Evolutionary conservation across 2,888 invertebrate species (phyloP).

Genomic region (Sussaba pulchella): DNA sequence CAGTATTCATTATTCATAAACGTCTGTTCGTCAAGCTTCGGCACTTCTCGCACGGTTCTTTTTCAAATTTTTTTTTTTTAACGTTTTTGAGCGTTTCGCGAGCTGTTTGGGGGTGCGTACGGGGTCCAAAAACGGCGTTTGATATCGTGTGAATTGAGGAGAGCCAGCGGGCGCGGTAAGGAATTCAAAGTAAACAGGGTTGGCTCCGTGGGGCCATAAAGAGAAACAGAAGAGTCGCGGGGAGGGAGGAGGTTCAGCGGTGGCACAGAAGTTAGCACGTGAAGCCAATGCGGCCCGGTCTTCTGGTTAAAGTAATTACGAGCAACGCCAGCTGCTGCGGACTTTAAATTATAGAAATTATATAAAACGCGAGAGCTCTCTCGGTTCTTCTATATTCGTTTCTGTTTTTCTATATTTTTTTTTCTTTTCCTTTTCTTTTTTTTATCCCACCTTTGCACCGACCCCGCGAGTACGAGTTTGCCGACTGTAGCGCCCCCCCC

Average conservation of each 20-base stretch:
- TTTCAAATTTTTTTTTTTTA: too few species aligned
- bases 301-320: constrained; percentile 84
- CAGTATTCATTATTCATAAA: constrained; percentile 12
- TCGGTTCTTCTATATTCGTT: constrained; percentile 65
- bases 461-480: constrained; percentile 27
- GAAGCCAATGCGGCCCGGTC: constrained; percentile 72
- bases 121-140: constrained; percentile 65
- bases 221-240: constrained; percentile 43
- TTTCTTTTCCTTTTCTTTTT: too few species aligned
- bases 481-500: too few species aligned
- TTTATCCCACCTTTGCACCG: constrained; percentile 54
- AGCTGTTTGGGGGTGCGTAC: not conserved
- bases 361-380: constrained; percentile 80
- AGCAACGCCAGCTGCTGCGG: constrained; percentile 83
- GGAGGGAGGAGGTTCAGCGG: constrained; percentile 51
- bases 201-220: constrained; percentile 51
- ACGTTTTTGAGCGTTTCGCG: not conserved
- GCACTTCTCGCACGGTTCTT: not conserved
- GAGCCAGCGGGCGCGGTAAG: constrained; percentile 67
- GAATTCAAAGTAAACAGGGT: constrained; percentile 69
- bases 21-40: constrained; percentile 17
- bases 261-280: constrained; percentile 53
- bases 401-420: constrained; percentile 60
- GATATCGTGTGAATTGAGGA: constrained; percentile 75
- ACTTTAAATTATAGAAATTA: constrained; percentile 84